A percentile compares a stretch with the other conserved stretches of the same genome.
These are phyloP conservation scores for Mastigias papua DNA, from an alignment of 30 jellyfish, hydroid and myxozoan species.

Conservation along the genomic window DNA sequence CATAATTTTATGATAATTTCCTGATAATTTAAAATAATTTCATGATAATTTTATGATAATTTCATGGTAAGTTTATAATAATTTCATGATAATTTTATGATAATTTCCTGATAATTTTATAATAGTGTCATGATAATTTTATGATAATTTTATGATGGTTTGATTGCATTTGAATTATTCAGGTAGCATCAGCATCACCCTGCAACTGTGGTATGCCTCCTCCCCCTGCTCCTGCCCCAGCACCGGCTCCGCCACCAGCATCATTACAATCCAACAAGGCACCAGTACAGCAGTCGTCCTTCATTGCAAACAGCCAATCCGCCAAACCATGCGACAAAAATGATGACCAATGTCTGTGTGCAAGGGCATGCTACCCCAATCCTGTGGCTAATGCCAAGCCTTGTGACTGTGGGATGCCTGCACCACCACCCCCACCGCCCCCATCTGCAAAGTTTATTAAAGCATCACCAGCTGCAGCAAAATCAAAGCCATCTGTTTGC, in stretches of 20 bases:
- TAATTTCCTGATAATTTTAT: background rate
- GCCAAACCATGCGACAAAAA: slow-evolving; percentile 62
- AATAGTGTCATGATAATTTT: background rate
- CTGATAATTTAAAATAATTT: background rate
- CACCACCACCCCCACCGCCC: slow-evolving; percentile 68
- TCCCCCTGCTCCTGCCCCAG: slow-evolving; percentile 49
- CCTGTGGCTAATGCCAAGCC: slow-evolving; percentile 76
- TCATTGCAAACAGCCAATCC: slow-evolving; percentile 29
- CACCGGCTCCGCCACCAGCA: slow-evolving; percentile 56
- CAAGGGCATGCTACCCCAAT: slow-evolving; percentile 72
- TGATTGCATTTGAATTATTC: background rate
- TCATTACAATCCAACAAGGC: slow-evolving; percentile 8
- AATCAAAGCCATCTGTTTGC: slow-evolving; percentile 41
- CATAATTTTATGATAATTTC: too few species aligned
- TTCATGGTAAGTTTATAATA: too few species aligned
- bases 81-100: too few species aligned
- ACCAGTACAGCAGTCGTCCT: slow-evolving; percentile 63
- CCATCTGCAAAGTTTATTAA: slow-evolving; percentile 28
- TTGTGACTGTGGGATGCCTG: slow-evolving; percentile 78
- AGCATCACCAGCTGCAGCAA: slow-evolving; percentile 20
- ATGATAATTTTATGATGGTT: background rate
- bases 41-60: too few species aligned
- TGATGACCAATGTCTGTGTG: slow-evolving; percentile 83
- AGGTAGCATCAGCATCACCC: slow-evolving; percentile 76
- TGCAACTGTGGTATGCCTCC: slow-evolving; percentile 66